A percentile compares a stretch with the other conserved stretches of the same genome.
Conservation (phyloP, 2,888 invertebrate genomes). For the Balanococcus diminutus region DNA sequence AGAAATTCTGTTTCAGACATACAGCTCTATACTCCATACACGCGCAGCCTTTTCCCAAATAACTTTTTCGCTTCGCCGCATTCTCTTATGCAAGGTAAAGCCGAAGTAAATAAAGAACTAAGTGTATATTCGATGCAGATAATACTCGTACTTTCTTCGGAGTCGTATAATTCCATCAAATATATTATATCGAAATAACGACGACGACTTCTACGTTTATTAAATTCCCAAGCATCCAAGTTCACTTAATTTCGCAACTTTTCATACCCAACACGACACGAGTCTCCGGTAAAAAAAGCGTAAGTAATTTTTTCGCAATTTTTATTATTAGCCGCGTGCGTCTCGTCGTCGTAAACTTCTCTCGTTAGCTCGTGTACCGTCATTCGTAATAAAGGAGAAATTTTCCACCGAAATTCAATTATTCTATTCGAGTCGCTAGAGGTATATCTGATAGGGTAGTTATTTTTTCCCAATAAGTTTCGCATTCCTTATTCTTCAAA, state of each 20-base stretch:
- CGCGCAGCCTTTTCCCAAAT: background rate
- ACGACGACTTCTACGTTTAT: conserved; percentile 15
- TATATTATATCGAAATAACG: background rate
- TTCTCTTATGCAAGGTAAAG: background rate
- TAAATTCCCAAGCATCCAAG: background rate
- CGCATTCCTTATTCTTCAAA: too few species aligned
- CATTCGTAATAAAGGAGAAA: background rate
- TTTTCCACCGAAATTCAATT: background rate
- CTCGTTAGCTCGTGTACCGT: background rate
- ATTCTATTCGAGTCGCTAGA: background rate
- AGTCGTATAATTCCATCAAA: background rate
- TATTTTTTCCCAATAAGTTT: too few species aligned
- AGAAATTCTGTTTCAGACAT: background rate
- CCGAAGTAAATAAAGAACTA: too few species aligned
- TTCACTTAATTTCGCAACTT: background rate
- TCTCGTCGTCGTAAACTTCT: background rate
- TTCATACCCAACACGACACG: background rate
- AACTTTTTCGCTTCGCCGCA: background rate
- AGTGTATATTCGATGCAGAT: background rate
- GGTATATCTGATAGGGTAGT: too few species aligned
- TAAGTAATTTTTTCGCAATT: background rate
- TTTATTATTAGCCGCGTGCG: background rate
- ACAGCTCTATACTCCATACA: background rate
- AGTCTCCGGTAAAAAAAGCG: background rate
- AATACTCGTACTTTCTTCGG: background rate